Evolutionary conservation across 2,113 vertebrate species (phyloP).

Genomic region (Tragulus kanchil): DNA sequence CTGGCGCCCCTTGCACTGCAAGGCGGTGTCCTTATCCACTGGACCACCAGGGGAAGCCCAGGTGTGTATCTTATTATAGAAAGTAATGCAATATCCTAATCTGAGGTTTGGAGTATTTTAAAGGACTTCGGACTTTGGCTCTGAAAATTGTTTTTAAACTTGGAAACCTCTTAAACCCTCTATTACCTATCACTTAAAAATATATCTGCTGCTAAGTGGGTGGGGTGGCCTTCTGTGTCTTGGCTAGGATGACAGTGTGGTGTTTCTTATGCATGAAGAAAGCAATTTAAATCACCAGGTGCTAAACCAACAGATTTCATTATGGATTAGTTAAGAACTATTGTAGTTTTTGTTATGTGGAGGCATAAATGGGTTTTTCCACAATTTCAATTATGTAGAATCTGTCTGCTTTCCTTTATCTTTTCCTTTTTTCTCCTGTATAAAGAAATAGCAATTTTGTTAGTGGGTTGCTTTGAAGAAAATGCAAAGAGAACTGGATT

Average conservation of each 20-base stretch:
- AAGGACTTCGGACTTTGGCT: conserved; percentile 17
- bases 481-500: conserved; percentile 63
- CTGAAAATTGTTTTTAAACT: conserved; percentile 71
- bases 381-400: conserved; percentile 72
- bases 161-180: conserved; percentile 54
- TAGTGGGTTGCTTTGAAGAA: conserved; percentile 81
- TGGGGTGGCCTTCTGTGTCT: conserved; percentile 70
- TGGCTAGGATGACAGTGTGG: conserved; percentile 44
- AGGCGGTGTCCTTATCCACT: too few species aligned
- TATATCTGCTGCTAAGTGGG: conserved; percentile 64
- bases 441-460: conserved; percentile 79
- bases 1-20: too few species aligned
- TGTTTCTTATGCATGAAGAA: conserved; percentile 68
- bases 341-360: conserved; percentile 80
- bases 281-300: conserved; percentile 76
- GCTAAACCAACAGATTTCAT: conserved; percentile 64
- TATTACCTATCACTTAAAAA: conserved; percentile 64
- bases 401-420: conserved; percentile 57
- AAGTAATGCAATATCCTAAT: conserved; percentile 47
- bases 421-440: conserved; percentile 29
- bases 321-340: conserved; percentile 73
- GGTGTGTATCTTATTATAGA: conserved; percentile 16
- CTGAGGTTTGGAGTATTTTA: conserved; percentile 62
- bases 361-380: conserved; percentile 79
- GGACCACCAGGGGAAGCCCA: too few species aligned